Conservation (phyloP, 1,140 invertebrate genomes). For the Leptestheria dahalacensis region DNA sequence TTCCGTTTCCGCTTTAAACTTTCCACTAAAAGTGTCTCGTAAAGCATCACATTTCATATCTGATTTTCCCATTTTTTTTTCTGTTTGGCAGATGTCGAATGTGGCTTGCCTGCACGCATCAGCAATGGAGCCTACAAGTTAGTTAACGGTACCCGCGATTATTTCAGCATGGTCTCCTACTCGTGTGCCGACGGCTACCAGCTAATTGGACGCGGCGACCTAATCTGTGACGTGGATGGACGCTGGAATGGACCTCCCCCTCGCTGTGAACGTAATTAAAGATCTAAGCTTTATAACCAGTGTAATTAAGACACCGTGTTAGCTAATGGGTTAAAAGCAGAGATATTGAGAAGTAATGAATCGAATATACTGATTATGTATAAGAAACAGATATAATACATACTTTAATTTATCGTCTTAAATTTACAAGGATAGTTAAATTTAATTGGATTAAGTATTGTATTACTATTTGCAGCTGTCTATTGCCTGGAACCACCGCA, state of each 20-base stretch:
- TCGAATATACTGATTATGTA: too few species aligned
- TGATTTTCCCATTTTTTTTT: not conserved
- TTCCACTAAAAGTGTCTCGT: too few species aligned
- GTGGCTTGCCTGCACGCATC: slow-evolving; percentile 73
- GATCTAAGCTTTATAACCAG: too few species aligned
- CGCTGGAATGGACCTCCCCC: slow-evolving; percentile 87
- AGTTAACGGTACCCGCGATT: slow-evolving; percentile 66
- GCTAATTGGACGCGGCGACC: slow-evolving; percentile 58
- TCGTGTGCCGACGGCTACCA: slow-evolving; percentile 66
- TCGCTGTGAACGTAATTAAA: slow-evolving; percentile 64
- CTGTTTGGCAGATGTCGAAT: slow-evolving; percentile 54
- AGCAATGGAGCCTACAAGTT: slow-evolving; percentile 62
- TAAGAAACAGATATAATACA: too few species aligned
- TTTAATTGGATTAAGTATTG: not conserved
- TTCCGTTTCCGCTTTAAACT: too few species aligned
- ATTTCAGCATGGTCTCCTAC: slow-evolving; percentile 71
- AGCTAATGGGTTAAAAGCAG: too few species aligned
- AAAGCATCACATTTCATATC: too few species aligned
- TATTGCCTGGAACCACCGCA: slow-evolving; percentile 53
- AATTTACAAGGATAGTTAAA: too few species aligned
- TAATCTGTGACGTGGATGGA: slow-evolving; percentile 82
- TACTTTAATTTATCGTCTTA: too few species aligned
- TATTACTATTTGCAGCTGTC: slow-evolving; percentile 41
- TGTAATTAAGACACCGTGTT: too few species aligned
- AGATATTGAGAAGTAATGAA: too few species aligned